These are phyloP conservation scores for Tipula vernalis DNA, from an alignment of 2,888 invertebrate genomes.

Conservation along the genomic window DNA sequence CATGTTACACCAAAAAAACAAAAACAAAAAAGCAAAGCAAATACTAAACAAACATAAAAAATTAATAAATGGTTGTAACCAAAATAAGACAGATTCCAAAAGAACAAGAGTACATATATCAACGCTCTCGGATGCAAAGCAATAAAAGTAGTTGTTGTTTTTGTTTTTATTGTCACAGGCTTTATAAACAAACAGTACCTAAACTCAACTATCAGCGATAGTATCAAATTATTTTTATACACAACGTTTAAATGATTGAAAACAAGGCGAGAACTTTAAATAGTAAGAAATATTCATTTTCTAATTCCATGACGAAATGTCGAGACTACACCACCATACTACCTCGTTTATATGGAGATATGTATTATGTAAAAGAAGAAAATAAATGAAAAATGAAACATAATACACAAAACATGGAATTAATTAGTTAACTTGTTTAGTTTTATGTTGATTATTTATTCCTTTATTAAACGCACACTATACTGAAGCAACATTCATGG, in stretches of 20 bases:
- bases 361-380: not conserved
- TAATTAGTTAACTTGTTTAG: not conserved
- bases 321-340: not conserved
- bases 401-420: not conserved
- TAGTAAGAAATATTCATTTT: not conserved
- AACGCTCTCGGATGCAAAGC: not conserved
- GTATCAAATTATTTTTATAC: not conserved
- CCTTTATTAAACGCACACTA: not conserved
- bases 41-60: not conserved
- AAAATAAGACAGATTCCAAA: not conserved
- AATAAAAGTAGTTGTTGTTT: not conserved
- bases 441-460: not conserved
- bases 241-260: not conserved
- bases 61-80: not conserved
- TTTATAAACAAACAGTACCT: not conserved
- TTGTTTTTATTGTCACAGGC: not conserved
- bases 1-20: not conserved
- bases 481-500: not conserved
- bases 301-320: not conserved
- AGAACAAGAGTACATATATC: not conserved
- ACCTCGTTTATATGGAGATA: not conserved
- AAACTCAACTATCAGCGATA: not conserved
- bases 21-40: not conserved
- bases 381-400: not conserved
- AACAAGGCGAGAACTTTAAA: not conserved